Conservation (phyloP, 2,113 vertebrate genomes). For the Crotalus viridis region DNA sequence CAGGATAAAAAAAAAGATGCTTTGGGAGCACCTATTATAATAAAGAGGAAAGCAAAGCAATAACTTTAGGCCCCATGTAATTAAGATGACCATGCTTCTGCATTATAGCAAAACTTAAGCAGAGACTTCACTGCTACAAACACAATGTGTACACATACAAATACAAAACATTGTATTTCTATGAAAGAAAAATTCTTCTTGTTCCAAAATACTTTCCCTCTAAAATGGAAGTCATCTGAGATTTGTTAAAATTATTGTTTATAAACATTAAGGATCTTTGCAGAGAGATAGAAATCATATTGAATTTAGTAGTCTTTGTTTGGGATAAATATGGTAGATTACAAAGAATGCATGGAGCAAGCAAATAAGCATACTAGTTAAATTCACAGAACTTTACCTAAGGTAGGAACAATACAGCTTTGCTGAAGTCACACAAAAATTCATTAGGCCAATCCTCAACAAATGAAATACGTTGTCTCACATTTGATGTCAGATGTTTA, state of each 20-base stretch:
- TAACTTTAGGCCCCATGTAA: not conserved
- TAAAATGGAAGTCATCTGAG: not conserved
- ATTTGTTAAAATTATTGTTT: not conserved
- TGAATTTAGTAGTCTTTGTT: not conserved
- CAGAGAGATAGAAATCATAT: not conserved
- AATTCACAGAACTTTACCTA: conserved; percentile 16
- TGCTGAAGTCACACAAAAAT: not conserved
- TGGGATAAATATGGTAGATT: not conserved
- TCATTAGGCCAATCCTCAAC: not conserved
- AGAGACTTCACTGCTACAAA: not conserved
- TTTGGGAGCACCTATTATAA: not conserved
- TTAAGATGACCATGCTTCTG: not conserved
- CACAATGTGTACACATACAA: not conserved
- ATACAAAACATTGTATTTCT: not conserved
- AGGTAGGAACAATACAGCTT: not conserved
- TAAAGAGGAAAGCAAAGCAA: not conserved
- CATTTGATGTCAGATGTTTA: not conserved
- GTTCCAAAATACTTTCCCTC: not conserved
- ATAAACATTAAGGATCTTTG: not conserved
- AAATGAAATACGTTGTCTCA: not conserved
- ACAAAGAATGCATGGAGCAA: not conserved
- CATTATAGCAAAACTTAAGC: not conserved
- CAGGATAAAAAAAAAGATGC: not conserved
- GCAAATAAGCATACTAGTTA: not conserved
- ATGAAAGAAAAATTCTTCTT: not conserved